Conservation (phyloP, 2,797 vertebrate genomes). For the Gastrophryne carolinensis region DNA sequence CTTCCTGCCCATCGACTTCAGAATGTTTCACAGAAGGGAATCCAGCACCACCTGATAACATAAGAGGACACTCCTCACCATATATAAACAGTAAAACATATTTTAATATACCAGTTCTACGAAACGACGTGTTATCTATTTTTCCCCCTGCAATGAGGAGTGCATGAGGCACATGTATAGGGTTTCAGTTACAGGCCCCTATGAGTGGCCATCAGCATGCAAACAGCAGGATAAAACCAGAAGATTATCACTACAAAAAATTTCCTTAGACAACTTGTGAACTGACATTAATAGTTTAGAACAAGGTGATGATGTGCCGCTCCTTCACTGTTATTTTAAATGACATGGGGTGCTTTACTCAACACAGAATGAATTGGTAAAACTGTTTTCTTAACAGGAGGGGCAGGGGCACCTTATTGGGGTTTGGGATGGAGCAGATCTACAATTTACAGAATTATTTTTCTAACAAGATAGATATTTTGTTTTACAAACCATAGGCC, state of each 20-base stretch:
- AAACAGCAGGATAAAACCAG: not conserved
- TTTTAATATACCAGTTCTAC: not conserved
- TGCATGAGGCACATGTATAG: not conserved
- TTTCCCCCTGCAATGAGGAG: not conserved
- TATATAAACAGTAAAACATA: slow-evolving; percentile 13
- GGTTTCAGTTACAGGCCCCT: not conserved
- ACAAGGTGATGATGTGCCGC: not conserved
- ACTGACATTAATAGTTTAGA: not conserved
- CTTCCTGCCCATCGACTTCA: slow-evolving; percentile 54
- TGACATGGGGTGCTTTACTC: too few species aligned
- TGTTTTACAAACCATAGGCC: too few species aligned
- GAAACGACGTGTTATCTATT: slow-evolving; percentile 2
- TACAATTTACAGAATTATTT: too few species aligned
- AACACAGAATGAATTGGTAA: too few species aligned
- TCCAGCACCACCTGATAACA: slow-evolving; percentile 50
- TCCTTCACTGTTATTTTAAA: too few species aligned
- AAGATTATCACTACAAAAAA: not conserved
- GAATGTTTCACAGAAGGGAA: slow-evolving; percentile 51
- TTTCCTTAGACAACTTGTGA: not conserved
- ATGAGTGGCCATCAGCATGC: not conserved
- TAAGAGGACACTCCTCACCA: slow-evolving; percentile 52
- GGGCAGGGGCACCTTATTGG: too few species aligned
- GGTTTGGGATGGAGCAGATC: too few species aligned
- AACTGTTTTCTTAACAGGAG: too few species aligned
- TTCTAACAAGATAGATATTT: too few species aligned